Percentiles rank a stretch among this genome's conserved stretches.
Conservation (phyloP, 2,888 invertebrate species). For the Amblyjoppa proteus region DNA sequence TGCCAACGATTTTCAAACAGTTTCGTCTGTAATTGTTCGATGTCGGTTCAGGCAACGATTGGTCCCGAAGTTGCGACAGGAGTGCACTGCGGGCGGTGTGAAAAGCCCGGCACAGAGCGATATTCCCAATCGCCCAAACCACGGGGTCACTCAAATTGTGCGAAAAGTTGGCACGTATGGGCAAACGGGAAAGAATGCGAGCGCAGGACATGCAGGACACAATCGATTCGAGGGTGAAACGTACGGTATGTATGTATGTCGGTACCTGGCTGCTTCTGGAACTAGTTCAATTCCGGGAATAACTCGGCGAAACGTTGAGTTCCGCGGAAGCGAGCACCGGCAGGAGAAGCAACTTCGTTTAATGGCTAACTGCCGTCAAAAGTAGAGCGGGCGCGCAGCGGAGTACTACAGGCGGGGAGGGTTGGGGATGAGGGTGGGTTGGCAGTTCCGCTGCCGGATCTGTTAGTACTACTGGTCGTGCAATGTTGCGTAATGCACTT, state of each 20-base stretch:
- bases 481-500: slow-evolving; percentile 57
- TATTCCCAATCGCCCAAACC: background rate
- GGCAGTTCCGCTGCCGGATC: slow-evolving; percentile 38
- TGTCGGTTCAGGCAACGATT: background rate
- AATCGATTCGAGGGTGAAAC: slow-evolving; percentile 23
- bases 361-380: slow-evolving; percentile 58
- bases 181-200: slow-evolving; percentile 1
- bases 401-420: slow-evolving; percentile 11
- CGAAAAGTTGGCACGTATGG: background rate
- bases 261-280: slow-evolving; percentile 32
- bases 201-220: slow-evolving; percentile 10
- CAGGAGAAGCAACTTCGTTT: slow-evolving; percentile 60
- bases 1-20: background rate
- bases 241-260: slow-evolving; percentile 16
- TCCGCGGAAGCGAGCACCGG: slow-evolving; percentile 31
- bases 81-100: background rate
- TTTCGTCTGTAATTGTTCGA: background rate
- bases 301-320: slow-evolving; percentile 50
- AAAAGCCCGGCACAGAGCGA: background rate
- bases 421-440: slow-evolving; percentile 4
- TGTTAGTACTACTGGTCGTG: slow-evolving; percentile 37
- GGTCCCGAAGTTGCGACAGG: background rate
- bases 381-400: slow-evolving; percentile 43
- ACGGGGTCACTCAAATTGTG: background rate
- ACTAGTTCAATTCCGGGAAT: slow-evolving; percentile 61